A percentile compares a stretch with the other conserved stretches of the same genome.
Evolutionary conservation across 2,797 vertebrate species (phyloP).

Genomic region (Rachycentron canadum): DNA sequence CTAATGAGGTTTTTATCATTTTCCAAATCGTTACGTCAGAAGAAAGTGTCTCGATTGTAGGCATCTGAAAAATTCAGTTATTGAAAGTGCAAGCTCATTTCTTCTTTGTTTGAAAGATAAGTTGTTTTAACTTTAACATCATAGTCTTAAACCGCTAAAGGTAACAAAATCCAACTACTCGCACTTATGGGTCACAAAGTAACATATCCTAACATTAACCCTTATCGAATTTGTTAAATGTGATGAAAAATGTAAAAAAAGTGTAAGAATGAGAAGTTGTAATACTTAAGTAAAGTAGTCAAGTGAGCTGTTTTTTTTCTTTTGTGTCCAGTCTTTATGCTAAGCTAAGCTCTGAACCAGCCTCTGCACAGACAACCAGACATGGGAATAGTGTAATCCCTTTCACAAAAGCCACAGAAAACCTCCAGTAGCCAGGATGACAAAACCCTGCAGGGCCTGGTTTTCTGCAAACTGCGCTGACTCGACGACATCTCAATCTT

Average conservation of each 20-base stretch:
- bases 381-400: background rate
- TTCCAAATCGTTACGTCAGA: background rate
- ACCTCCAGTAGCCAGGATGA: background rate
- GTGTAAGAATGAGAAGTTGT: background rate
- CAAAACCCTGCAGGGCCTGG: background rate
- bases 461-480: background rate
- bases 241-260: background rate
- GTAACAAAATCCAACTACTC: too few relatives aligned
- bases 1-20: background rate
- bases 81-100: too few relatives aligned
- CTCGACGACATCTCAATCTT: background rate
- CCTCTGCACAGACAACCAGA: background rate
- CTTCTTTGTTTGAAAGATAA: too few relatives aligned
- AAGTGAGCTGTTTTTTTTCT: too few relatives aligned
- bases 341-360: background rate
- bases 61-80: too few relatives aligned
- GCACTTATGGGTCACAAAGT: too few relatives aligned
- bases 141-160: too few relatives aligned
- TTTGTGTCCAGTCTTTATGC: background rate
- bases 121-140: too few relatives aligned
- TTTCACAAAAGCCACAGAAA: too few relatives aligned
- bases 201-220: too few relatives aligned
- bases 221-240: background rate
- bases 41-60: background rate
- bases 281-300: background rate